These are phyloP conservation scores for Xerus rutilus DNA, from an alignment of 2,797 vertebrate genomes.

Conservation along the genomic window DNA sequence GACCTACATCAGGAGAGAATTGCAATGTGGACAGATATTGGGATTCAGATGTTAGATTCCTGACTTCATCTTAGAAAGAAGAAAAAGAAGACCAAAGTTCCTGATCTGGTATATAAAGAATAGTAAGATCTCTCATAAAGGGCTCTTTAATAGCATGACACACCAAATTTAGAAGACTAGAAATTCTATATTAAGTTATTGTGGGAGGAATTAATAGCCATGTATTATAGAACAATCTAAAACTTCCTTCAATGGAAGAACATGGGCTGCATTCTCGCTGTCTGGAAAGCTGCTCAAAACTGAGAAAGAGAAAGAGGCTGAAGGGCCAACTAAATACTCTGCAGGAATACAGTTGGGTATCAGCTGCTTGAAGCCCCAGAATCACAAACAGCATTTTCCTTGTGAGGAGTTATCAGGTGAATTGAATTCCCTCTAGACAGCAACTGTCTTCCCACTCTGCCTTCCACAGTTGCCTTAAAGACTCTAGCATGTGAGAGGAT, in stretches of 20 bases:
- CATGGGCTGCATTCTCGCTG: not conserved
- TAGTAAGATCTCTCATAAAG: not conserved
- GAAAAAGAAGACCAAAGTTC: not conserved
- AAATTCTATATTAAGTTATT: not conserved
- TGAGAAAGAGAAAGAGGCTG: not conserved
- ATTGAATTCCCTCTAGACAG: not conserved
- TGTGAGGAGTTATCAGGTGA: not conserved
- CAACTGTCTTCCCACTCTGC: not conserved
- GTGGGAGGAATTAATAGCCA: not conserved
- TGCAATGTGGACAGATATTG: not conserved
- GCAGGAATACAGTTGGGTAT: not conserved
- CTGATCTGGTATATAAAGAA: not conserved
- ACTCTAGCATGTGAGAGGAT: not conserved
- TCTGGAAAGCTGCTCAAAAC: not conserved
- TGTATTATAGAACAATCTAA: not conserved
- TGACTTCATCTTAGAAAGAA: not conserved
- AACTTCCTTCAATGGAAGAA: not conserved
- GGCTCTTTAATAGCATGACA: not conserved
- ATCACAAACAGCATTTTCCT: not conserved
- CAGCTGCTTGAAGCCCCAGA: not conserved
- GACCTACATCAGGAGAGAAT: not conserved
- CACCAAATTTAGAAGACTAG: not conserved
- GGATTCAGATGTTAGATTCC: not conserved
- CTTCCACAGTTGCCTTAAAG: not conserved
- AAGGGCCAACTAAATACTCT: not conserved